Evolutionary conservation across 2,888 invertebrate genomes (phyloP).

Genomic region (Morinoia aosen): DNA sequence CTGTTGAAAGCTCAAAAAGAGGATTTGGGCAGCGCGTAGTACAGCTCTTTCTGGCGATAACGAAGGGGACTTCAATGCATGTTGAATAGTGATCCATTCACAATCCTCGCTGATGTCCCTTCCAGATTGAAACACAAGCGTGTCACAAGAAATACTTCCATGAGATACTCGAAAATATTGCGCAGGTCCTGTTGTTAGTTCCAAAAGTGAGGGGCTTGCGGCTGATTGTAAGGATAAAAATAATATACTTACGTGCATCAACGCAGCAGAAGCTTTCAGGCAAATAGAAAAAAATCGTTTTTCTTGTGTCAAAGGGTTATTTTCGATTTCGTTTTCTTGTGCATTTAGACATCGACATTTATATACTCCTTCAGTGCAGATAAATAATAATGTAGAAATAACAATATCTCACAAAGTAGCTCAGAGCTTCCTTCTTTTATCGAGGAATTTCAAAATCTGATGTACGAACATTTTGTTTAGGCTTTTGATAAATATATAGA

Average conservation of each 20-base stretch:
- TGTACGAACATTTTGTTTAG: too few relatives aligned
- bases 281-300: neutral
- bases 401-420: too few relatives aligned
- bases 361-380: neutral
- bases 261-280: neutral
- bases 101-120: neutral
- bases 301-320: neutral
- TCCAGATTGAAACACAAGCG: neutral
- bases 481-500: too few relatives aligned
- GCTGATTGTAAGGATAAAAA: neutral
- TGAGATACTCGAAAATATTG: neutral
- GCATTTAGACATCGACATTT: neutral
- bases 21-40: neutral
- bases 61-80: neutral
- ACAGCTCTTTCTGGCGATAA: neutral
- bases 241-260: neutral
- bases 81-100: neutral
- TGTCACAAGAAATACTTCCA: neutral
- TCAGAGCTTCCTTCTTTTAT: too few relatives aligned
- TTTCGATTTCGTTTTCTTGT: neutral
- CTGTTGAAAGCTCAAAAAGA: neutral
- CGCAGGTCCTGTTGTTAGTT: neutral
- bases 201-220: neutral
- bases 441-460: too few relatives aligned
- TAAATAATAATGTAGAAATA: too few relatives aligned